Percentiles rank a stretch among this genome's conserved stretches.
phyloP scores from a whole-genome alignment of 2,797 vertebrate genomes.

The Cyprinodon diabolis region DNA sequence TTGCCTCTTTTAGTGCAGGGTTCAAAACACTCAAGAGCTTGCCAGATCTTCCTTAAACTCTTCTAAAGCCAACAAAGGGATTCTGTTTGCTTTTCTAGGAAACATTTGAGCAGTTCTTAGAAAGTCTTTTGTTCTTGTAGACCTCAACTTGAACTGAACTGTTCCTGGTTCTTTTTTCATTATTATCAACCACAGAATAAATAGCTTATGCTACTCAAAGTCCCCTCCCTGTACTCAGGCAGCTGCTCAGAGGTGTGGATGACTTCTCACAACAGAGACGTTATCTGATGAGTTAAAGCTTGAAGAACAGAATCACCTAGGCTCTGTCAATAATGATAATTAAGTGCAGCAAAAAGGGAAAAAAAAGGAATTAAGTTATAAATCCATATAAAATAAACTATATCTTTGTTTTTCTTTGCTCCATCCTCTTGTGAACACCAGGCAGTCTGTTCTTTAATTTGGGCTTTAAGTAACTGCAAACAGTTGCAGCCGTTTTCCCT shows the following conservation, averaged over 20 bases:
- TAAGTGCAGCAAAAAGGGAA: background rate
- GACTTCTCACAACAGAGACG: background rate
- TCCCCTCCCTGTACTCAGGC: background rate
- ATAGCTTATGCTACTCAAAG: background rate
- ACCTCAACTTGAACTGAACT: conserved; percentile 3
- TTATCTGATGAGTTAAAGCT: background rate
- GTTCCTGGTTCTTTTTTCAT: background rate
- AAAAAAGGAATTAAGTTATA: background rate
- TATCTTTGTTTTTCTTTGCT: background rate
- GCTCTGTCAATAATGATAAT: background rate
- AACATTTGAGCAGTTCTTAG: background rate
- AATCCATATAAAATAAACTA: background rate
- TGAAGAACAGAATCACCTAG: background rate
- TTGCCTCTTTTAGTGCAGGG: no score
- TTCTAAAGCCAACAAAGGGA: conserved; percentile 2
- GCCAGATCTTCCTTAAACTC: background rate
- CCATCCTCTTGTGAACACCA: background rate
- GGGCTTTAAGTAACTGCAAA: background rate
- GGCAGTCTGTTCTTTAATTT: background rate
- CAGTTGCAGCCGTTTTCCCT: conserved; percentile 2
- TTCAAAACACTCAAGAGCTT: background rate
- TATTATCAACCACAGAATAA: background rate
- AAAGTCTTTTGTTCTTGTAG: conserved; percentile 6
- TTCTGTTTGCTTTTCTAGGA: background rate
- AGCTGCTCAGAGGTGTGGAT: conserved; percentile 1